Percentiles rank a stretch among this genome's conserved stretches.
Evolutionary conservation across 2,888 invertebrate species (phyloP).

Genomic region (Ptychoptera contaminata): DNA sequence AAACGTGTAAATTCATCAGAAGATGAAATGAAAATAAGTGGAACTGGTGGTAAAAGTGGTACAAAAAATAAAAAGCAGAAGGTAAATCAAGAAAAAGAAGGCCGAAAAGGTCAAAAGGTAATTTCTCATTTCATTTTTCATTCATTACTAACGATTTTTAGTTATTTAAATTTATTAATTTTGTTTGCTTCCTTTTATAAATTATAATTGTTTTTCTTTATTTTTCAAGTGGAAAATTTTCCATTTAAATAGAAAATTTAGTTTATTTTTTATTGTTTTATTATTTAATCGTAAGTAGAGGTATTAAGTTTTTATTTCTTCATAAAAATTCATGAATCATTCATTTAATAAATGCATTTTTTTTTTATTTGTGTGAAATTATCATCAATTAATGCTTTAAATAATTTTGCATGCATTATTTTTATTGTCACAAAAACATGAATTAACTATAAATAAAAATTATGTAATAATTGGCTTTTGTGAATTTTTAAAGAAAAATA

Average conservation of each 20-base stretch:
- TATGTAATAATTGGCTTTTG: too few relatives aligned
- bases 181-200: neutral
- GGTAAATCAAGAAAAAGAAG: constrained; percentile 35
- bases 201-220: constrained; percentile 1
- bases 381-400: too few relatives aligned
- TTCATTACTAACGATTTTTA: constrained; percentile 9
- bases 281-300: neutral
- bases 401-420: too few relatives aligned
- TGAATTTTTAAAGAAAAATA: constrained; percentile 19
- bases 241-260: neutral
- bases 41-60: constrained; percentile 16
- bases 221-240: neutral
- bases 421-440: too few relatives aligned
- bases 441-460: too few relatives aligned
- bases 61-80: constrained; percentile 33
- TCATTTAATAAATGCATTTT: too few relatives aligned
- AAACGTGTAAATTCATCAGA: constrained; percentile 31
- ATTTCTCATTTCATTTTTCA: constrained; percentile 10
- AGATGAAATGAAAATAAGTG: constrained; percentile 21
- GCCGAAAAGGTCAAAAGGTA: constrained; percentile 34
- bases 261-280: neutral
- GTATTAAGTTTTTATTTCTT: too few relatives aligned
- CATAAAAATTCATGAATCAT: too few relatives aligned
- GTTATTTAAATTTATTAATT: neutral
- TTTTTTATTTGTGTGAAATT: too few relatives aligned